These are phyloP conservation scores for Nyctereutes procyonoides DNA, from an alignment of 2,113 vertebrate species.

Conservation along the genomic window DNA sequence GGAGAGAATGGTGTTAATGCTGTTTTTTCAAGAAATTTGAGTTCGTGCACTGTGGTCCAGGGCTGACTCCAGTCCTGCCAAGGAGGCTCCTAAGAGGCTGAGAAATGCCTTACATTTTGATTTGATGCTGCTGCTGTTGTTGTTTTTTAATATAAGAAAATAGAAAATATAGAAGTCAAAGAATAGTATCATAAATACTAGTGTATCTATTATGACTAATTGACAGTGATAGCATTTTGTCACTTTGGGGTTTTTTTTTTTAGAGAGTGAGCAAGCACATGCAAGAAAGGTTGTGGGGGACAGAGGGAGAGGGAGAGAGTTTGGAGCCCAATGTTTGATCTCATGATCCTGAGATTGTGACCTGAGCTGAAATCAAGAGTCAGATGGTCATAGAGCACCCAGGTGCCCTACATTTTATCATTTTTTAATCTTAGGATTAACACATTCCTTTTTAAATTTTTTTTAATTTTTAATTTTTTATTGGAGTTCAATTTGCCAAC, in stretches of 20 bases:
- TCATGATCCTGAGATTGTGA: neutral
- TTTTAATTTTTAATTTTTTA: too few relatives aligned
- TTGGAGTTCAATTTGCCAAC: too few relatives aligned
- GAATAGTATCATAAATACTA: neutral
- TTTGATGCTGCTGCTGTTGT: neutral
- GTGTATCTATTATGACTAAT: neutral
- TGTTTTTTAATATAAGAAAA: neutral
- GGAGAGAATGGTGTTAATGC: accelerated
- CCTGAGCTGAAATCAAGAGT: neutral
- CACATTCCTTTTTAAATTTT: too few relatives aligned
- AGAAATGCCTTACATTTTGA: accelerated
- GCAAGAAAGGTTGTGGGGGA: neutral
- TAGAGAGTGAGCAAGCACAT: neutral
- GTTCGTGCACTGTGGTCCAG: accelerated
- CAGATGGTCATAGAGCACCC: neutral
- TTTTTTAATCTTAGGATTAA: neutral
- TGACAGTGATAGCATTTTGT: neutral
- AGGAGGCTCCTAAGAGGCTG: neutral
- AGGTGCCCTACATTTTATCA: neutral
- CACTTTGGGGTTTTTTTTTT: neutral
- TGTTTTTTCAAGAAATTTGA: neutral
- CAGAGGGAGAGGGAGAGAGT: neutral
- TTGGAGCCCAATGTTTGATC: neutral
- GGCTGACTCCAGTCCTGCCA: neutral
- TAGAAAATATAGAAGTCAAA: neutral